These are phyloP conservation scores for Pomacea canaliculata DNA, from an alignment of 2,888 invertebrate species.

Conservation along the genomic window DNA sequence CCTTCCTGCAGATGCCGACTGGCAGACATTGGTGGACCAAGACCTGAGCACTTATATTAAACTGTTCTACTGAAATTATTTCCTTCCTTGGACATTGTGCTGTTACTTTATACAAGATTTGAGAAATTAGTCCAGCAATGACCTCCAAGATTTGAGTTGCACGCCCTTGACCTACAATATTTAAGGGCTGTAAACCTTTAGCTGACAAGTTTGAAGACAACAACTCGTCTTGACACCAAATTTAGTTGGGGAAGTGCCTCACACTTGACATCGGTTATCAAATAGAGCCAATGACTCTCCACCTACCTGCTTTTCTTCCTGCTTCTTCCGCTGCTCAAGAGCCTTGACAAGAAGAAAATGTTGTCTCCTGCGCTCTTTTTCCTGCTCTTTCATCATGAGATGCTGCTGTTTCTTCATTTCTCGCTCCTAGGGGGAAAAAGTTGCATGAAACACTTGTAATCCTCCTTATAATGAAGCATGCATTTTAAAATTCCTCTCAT, in stretches of 20 bases:
- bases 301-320: conserved; percentile 75
- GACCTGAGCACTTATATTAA: no score
- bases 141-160: no score
- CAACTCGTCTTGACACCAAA: background rate
- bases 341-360: conserved; percentile 91
- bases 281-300: background rate
- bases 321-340: conserved; percentile 85
- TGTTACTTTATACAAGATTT: no score
- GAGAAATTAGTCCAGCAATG: no score
- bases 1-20: no score
- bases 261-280: background rate
- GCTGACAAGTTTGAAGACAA: background rate
- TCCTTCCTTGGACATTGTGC: no score
- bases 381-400: conserved; percentile 89
- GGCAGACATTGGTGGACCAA: no score
- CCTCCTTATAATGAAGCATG: no score
- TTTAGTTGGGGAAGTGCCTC: background rate
- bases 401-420: conserved; percentile 92
- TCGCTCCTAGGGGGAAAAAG: conserved; percentile 78
- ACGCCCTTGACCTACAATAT: no score
- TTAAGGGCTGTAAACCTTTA: no score
- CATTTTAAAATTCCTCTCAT: no score
- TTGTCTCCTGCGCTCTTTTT: conserved; percentile 73
- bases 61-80: no score
- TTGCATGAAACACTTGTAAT: background rate